Conservation (phyloP, 2,113 vertebrate species). For the Scomber scombrus region DNA sequence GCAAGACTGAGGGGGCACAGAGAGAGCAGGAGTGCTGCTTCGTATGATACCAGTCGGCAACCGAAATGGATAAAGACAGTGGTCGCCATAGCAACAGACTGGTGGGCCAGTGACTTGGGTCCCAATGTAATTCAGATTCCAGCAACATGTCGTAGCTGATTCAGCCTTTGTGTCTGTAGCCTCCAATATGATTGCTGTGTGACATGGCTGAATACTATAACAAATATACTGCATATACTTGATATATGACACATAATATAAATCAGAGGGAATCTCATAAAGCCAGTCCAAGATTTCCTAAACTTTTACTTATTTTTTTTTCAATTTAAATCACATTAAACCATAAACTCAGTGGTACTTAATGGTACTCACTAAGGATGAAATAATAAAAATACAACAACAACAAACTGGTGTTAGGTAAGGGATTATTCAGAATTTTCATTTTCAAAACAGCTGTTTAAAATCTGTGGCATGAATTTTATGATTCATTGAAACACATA, state of each 20-base stretch:
- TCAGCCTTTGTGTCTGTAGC: constrained; percentile 19
- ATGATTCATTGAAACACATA: neutral
- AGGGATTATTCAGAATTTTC: neutral
- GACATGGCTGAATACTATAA: too few relatives aligned
- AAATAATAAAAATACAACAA: too few relatives aligned
- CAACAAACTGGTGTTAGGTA: too few relatives aligned
- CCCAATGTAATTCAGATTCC: constrained; percentile 52
- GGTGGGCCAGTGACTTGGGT: constrained; percentile 50
- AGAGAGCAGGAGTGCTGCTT: constrained; percentile 64
- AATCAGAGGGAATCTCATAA: neutral
- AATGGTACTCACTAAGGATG: too few relatives aligned
- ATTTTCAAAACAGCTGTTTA: neutral
- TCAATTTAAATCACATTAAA: neutral
- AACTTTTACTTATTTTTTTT: too few relatives aligned
- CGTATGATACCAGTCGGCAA: constrained; percentile 66
- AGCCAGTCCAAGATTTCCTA: too few relatives aligned
- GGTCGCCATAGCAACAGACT: constrained; percentile 82
- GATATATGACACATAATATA: neutral
- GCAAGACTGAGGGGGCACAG: constrained; percentile 57
- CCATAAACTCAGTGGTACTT: too few relatives aligned
- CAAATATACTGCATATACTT: too few relatives aligned
- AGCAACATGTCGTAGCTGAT: constrained; percentile 29
- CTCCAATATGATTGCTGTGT: neutral
- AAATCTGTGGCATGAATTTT: neutral
- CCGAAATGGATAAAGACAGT: constrained; percentile 72